Base-by-base conservation (phyloP, 2,797 vertebrate genomes). In the Sebastes kiyomatsui region DNA sequence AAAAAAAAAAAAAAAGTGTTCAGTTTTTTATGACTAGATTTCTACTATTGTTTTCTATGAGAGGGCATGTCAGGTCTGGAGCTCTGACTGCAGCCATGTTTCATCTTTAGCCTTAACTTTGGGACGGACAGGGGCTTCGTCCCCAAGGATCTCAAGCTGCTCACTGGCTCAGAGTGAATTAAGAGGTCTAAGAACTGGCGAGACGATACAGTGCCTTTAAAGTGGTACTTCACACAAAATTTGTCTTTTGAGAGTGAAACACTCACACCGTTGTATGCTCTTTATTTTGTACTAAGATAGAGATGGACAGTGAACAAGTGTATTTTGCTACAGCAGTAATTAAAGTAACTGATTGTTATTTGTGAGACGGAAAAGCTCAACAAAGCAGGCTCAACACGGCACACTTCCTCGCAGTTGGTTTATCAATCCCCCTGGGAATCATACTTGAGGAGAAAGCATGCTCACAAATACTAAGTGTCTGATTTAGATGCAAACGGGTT, bases 401-500 rank as follows among this genome's bases (percentile, higher is more conserved):
- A 38, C 46, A 42, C 18, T 22, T 71, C 72, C 42, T 62, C 68
- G 32, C 12, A 56, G 55, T 33, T 30, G 14, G 56, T 62, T 80
- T 67, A 35, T 64, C 56, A 70, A 12, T 64, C 79, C 72, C 61
- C 33, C 64, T 5, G 60, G 79, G 81, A 83, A 38, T 77, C 7
- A 9, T 55, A 68, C 69, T 56, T 20, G 10, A 74, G 52, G 33
- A 72, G 55, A 60, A 55, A 62, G 61, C 86, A 66, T 83, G 85
- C 28, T 84, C 77, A 67, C 77, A 27, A 82, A 80, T 25, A 80
- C 56, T 54, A 79, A 82, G 46, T 22, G 76, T 77, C 85, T 81
- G 11, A 90, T 91, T 86, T 75, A 85, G 42, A 87, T 68, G 61
- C 32, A 71, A 88, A 84, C 0, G 0, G 35, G 46, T 81, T 88